These are phyloP conservation scores for Sceloporus tristichus DNA, from an alignment of 2,113 vertebrate genomes.

Conservation along the genomic window DNA sequence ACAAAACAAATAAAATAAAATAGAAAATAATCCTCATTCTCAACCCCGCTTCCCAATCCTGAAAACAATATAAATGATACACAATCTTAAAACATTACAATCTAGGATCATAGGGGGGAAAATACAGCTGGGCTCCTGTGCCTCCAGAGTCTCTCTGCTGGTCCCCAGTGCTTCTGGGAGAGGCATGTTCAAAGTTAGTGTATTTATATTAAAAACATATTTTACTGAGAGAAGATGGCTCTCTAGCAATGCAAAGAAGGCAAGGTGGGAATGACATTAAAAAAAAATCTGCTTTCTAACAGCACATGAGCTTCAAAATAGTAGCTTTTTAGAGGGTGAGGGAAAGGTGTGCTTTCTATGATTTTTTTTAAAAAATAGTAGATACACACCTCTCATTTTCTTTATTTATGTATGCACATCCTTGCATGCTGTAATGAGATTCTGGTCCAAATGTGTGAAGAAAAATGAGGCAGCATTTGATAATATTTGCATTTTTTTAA, in stretches of 20 bases:
- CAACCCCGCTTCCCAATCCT: no score
- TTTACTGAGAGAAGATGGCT: background rate
- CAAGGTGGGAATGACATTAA: background rate
- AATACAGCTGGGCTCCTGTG: no score
- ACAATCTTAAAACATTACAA: no score
- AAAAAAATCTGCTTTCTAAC: background rate
- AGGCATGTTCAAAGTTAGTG: no score
- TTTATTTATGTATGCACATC: slow-evolving; percentile 21
- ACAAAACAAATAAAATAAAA: no score
- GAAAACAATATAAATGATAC: no score
- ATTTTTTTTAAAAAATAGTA: background rate
- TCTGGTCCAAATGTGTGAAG: slow-evolving; percentile 53
- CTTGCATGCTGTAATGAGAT: slow-evolving; percentile 48
- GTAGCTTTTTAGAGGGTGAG: background rate
- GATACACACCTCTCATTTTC: slow-evolving; percentile 43
- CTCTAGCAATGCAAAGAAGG: background rate
- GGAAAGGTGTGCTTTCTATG: background rate
- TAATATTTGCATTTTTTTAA: slow-evolving; percentile 75
- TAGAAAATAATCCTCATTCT: no score
- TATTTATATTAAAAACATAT: background rate
- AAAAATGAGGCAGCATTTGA: slow-evolving; percentile 67
- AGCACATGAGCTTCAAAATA: background rate
- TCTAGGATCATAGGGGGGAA: no score
- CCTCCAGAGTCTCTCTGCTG: no score
- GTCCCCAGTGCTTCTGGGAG: background rate